Percentiles rank a stretch among this genome's conserved stretches.
Evolutionary conservation across 2,797 vertebrate genomes (phyloP).

Genomic region (Petrocephalus schoutedeni): DNA sequence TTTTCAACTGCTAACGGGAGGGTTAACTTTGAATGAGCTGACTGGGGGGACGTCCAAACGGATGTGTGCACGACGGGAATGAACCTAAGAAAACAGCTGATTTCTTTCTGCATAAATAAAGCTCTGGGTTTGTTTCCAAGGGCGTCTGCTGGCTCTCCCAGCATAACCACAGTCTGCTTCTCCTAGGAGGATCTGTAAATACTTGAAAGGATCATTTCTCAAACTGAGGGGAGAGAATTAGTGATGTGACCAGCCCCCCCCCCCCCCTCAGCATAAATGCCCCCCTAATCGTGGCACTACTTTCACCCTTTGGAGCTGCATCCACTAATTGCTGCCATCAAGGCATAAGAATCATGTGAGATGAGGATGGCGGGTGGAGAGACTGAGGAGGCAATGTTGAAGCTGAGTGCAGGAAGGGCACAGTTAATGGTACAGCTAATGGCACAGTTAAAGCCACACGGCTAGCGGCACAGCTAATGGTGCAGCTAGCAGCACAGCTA

Average conservation of each 20-base stretch:
- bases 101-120: constrained; percentile 8
- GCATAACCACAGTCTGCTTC: too few species aligned
- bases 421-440: background rate
- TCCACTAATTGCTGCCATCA: constrained; percentile 34
- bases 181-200: background rate
- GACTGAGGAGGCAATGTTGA: constrained; percentile 17
- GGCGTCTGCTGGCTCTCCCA: background rate
- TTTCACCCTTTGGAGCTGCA: constrained; percentile 35
- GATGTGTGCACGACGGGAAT: background rate
- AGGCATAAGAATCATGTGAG: constrained; percentile 20
- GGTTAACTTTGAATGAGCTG: background rate
- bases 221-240: background rate
- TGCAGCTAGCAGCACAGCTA: background rate
- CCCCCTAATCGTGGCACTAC: constrained; percentile 38
- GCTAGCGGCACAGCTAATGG: background rate
- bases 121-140: background rate
- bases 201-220: constrained; percentile 17
- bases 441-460: background rate
- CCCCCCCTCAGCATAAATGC: constrained; percentile 33
- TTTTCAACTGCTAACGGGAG: background rate
- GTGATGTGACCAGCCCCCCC: background rate
- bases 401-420: constrained; percentile 18
- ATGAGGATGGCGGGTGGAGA: constrained; percentile 22
- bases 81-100: background rate
- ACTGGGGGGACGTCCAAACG: background rate